Evolutionary conservation across 2,113 vertebrate genomes (phyloP).

Genomic region (Nanorana parkeri): DNA sequence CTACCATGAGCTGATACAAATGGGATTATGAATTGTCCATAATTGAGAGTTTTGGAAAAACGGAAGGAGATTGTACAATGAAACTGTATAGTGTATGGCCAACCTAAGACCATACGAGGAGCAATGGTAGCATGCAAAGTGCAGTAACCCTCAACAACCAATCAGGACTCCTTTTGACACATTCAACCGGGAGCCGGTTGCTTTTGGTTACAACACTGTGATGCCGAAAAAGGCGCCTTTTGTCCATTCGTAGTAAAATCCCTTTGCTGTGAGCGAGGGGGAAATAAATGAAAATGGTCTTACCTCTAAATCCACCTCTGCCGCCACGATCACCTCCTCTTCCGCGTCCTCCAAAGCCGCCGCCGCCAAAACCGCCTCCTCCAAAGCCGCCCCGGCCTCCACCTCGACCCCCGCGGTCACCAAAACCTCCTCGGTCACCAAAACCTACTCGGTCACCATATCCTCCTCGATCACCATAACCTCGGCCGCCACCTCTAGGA

Average conservation of each 20-base stretch:
- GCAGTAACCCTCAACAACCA: background rate
- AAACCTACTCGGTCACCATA: conserved; percentile 10
- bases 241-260: too few species aligned
- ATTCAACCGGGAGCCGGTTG: background rate
- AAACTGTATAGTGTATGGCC: too few species aligned
- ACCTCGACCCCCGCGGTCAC: background rate
- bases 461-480: background rate
- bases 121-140: background rate
- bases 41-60: too few species aligned
- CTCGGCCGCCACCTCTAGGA: conserved; percentile 18
- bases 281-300: background rate
- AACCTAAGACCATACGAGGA: background rate
- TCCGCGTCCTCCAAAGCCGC: conserved; percentile 2
- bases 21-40: too few species aligned
- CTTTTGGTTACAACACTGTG: background rate
- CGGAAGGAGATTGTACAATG: too few species aligned
- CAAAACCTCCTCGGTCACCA: background rate
- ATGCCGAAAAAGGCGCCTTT: too few species aligned
- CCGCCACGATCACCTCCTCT: conserved; percentile 2
- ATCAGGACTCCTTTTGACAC: background rate
- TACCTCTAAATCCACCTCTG: conserved; percentile 29
- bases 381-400: conserved; percentile 15
- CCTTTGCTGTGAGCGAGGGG: too few species aligned
- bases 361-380: background rate
- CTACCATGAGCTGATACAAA: too few species aligned